These are phyloP conservation scores for Delphinus delphis DNA, from an alignment of 2,113 vertebrate species.

Conservation along the genomic window DNA sequence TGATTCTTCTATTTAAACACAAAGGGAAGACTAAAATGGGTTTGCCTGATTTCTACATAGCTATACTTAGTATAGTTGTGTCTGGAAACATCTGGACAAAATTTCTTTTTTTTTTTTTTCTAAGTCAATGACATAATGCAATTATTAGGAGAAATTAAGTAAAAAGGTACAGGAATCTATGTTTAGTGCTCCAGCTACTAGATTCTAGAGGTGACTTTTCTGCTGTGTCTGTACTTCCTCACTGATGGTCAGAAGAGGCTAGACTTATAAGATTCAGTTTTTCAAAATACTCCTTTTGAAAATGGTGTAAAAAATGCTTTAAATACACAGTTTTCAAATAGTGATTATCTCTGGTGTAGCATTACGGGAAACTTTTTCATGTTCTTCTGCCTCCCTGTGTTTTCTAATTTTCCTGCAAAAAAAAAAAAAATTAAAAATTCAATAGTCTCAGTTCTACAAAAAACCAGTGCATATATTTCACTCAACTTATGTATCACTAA, in stretches of 20 bases:
- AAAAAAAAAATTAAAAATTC: background rate
- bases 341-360: background rate
- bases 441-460: background rate
- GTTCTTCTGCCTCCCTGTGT: background rate
- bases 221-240: background rate
- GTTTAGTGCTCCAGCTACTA: background rate
- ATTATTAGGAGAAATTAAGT: background rate
- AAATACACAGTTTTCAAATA: background rate
- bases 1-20: background rate
- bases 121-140: background rate
- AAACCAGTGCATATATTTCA: background rate
- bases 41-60: background rate
- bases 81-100: background rate
- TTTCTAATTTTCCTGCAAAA: background rate
- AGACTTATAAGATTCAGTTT: background rate
- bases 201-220: background rate
- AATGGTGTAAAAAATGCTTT: background rate
- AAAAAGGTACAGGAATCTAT: background rate
- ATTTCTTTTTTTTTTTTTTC: background rate
- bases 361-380: background rate
- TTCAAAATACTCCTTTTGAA: slow-evolving; percentile 3
- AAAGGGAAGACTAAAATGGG: background rate
- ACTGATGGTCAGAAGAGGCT: background rate
- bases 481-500: background rate
- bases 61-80: background rate